Evolutionary conservation across 2,797 vertebrate species (phyloP).

Genomic region (Bradypus variegatus): DNA sequence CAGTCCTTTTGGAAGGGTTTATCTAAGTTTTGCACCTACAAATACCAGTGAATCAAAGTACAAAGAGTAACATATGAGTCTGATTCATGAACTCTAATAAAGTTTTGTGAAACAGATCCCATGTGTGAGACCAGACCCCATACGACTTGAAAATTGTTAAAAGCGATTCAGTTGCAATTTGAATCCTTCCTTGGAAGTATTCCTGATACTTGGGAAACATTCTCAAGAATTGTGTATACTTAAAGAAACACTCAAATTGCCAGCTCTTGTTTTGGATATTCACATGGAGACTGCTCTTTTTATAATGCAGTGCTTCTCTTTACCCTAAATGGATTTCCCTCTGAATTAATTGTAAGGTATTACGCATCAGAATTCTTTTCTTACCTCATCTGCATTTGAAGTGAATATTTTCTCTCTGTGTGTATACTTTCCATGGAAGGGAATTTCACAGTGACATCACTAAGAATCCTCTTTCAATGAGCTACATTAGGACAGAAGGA

Average conservation of each 20-base stretch:
- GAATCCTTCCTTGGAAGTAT: constrained; percentile 15
- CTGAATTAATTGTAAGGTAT: constrained; percentile 23
- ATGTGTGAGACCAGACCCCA: constrained; percentile 10
- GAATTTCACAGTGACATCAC: background rate
- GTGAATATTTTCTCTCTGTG: constrained; percentile 14
- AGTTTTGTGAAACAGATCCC: constrained; percentile 12
- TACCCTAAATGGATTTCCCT: background rate
- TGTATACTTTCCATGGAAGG: background rate
- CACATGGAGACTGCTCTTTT: background rate
- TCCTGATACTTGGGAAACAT: background rate
- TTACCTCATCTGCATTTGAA: background rate
- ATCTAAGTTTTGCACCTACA: background rate
- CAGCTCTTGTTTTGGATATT: background rate
- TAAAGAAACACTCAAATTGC: constrained; percentile 38
- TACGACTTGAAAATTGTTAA: constrained; percentile 38
- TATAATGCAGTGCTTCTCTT: background rate
- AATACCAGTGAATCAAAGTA: constrained; percentile 22
- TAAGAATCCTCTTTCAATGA: background rate
- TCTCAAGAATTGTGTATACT: background rate
- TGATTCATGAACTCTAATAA: constrained; percentile 14
- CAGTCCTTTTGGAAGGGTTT: background rate
- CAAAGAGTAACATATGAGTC: background rate
- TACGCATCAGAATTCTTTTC: background rate
- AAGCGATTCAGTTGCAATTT: constrained; percentile 30
- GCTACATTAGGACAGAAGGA: background rate